Base-by-base conservation (phyloP, 2,113 vertebrate genomes). In the Perca fluviatilis region DNA sequence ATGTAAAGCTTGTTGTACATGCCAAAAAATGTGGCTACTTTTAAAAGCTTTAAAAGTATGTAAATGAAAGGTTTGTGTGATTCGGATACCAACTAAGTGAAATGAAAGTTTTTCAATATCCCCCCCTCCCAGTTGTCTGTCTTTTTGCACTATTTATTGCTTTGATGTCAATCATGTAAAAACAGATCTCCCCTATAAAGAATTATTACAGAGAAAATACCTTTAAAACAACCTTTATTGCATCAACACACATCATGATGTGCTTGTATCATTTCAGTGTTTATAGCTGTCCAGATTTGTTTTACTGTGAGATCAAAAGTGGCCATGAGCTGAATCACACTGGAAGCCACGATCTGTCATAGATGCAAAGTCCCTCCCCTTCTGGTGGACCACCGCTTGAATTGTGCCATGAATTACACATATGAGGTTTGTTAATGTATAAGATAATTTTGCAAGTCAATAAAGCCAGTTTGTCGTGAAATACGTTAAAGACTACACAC, bases 161-260 rank as follows among this genome's bases (percentile, higher is more conserved):
- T 67, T 75, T 81, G 27, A 65, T 43, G 64, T 85, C 30, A 71
- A 51, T 53, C 57, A 30, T 58, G 33, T 68, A 13, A 72, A 50
- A 21, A 56, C 19, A 70, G 36, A 57, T 49, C 1, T 40, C 2
- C 25, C 4, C 15, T 53, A 51, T 14, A 21, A 49, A 19, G 5
- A 63, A 54, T 9, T 70, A 73, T 60, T 23, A 33, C 11, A 74
- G 15, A 62, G 4, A 83, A 43, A 54, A 65, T 49, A 27, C 3
- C 36, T 60, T 74, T 43, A 70, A 74, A 85, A 83, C 14, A 40
- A 72, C 9, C 47, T 86, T 93, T 87, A 92, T 81, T 90, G 71
- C 63, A 63, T 83, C 30, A 67, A 67, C 53, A 82, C n/a, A 75
- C 21, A 6, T 57, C 27, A 81, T 25, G 6, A 69, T 60, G 67